Evolutionary conservation across 2,888 invertebrate genomes (phyloP).

Genomic region (Brachynemurus nebulosus): DNA sequence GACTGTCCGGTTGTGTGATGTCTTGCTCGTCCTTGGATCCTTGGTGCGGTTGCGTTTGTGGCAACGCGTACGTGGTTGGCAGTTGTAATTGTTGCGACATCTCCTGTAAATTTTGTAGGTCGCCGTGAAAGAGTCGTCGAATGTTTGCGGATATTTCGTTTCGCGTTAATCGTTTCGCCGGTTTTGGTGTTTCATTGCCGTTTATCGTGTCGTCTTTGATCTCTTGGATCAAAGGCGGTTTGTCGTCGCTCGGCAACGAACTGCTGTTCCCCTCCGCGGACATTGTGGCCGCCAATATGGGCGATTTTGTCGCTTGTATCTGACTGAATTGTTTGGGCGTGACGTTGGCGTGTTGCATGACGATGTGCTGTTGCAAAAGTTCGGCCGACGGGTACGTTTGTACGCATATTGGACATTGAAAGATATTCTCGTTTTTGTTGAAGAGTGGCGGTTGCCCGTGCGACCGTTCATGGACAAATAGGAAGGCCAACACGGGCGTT

Average conservation of each 20-base stretch:
- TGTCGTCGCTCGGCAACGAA: constrained; percentile 29
- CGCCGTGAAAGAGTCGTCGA: constrained; percentile 33
- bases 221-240: constrained; percentile 28
- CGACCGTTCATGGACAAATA: constrained; percentile 84
- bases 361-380: constrained; percentile 45
- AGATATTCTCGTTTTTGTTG: constrained; percentile 24
- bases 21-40: not conserved
- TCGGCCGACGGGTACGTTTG: constrained; percentile 43
- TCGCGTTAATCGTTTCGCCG: too few relatives aligned
- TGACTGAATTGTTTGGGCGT: constrained; percentile 26
- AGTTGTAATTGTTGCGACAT: constrained; percentile 35
- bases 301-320: constrained; percentile 17
- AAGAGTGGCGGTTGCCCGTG: constrained; percentile 32
- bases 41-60: constrained; percentile 28
- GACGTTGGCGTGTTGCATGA: constrained; percentile 40
- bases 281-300: constrained; percentile 30
- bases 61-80: constrained; percentile 52
- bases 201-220: constrained; percentile 26
- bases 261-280: constrained; percentile 37
- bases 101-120: constrained; percentile 37
- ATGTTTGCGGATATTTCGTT: not conserved
- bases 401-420: constrained; percentile 45
- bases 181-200: constrained; percentile 14
- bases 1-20: constrained; percentile 23
- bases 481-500: constrained; percentile 76